Percentiles rank a stretch among this genome's conserved stretches.
Conservation (phyloP, 2,113 vertebrate species). For the Bubo blakistoni region DNA sequence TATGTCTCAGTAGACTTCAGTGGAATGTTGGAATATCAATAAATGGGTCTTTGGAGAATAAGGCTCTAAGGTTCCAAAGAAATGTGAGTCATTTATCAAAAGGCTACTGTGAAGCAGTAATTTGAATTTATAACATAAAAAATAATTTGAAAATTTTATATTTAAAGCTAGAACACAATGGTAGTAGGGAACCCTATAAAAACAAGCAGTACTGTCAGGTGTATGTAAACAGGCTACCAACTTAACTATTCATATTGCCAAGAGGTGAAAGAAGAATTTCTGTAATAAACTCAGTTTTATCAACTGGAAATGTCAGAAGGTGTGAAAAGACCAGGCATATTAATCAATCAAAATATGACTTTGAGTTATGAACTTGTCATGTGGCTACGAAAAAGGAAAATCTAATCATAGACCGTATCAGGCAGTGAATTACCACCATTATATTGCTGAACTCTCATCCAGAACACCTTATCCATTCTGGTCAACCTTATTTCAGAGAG, state of each 20-base stretch:
- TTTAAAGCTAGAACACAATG: not conserved
- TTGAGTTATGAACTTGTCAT: not conserved
- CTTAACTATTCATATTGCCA: not conserved
- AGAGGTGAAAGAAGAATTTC: not conserved
- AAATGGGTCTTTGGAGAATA: not conserved
- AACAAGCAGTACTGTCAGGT: not conserved
- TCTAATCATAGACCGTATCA: not conserved
- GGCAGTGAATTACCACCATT: not conserved
- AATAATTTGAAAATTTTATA: not conserved
- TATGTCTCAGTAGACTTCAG: not conserved
- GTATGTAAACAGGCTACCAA: not conserved
- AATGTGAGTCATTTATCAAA: not conserved
- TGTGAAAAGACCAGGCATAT: not conserved
- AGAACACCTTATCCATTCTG: not conserved
- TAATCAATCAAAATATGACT: constrained; percentile 6
- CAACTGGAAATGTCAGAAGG: not conserved
- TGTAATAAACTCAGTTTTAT: not conserved
- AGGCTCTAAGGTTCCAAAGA: not conserved
- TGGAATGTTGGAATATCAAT: not conserved
- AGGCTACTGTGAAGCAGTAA: not conserved
- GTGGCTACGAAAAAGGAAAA: not conserved
- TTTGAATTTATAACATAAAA: not conserved
- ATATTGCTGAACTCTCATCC: not conserved
- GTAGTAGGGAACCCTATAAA: not conserved
- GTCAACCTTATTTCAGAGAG: not conserved